Evolutionary conservation across 2,888 invertebrate species (phyloP).

Genomic region (Serripes groenlandicus): DNA sequence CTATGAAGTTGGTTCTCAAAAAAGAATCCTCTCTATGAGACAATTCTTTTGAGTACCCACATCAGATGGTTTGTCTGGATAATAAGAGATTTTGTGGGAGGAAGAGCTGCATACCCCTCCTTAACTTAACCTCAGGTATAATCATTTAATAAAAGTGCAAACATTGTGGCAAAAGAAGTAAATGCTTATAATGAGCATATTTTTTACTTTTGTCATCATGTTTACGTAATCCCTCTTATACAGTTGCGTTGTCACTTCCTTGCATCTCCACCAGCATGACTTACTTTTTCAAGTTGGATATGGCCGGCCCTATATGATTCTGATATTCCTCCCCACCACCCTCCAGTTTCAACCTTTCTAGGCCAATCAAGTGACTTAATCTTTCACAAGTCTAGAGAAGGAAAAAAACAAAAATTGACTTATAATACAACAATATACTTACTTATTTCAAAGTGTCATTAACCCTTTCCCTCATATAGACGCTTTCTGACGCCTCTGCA

Average conservation of each 20-base stretch:
- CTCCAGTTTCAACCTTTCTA: constrained; percentile 6
- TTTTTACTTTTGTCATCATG: not conserved
- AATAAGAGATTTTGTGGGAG: no score
- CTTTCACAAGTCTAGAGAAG: not conserved
- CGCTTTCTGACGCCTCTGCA: not conserved
- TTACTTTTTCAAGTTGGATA: constrained; percentile 4
- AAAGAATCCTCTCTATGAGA: no score
- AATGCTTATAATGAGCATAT: not conserved
- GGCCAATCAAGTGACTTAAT: not conserved
- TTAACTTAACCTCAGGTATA: no score
- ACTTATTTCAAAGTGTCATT: not conserved
- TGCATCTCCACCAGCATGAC: not conserved
- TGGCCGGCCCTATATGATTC: not conserved
- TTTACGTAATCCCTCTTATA: not conserved
- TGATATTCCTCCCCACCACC: not conserved
- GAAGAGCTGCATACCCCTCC: no score
- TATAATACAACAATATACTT: not conserved
- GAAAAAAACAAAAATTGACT: not conserved
- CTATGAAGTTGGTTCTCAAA: no score
- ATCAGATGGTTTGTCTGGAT: no score
- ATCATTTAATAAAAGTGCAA: no score
- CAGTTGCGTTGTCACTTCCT: not conserved
- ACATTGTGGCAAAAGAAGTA: not conserved
- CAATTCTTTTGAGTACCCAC: no score
- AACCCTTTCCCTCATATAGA: not conserved